Evolutionary conservation across 1,140 invertebrate species (phyloP).

Genomic region (Propsilocerus akamusi): DNA sequence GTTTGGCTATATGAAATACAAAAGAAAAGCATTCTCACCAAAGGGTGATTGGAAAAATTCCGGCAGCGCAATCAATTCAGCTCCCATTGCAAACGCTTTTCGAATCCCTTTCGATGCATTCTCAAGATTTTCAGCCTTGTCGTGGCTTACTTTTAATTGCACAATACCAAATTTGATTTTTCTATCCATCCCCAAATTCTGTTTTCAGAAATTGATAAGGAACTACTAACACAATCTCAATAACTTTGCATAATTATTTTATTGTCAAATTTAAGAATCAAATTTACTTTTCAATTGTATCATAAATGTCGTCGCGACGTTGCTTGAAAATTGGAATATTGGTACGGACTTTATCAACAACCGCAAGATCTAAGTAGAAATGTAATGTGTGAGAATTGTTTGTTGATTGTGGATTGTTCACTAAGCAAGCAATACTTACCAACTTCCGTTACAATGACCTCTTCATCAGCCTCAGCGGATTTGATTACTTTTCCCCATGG

Average conservation of each 20-base stretch:
- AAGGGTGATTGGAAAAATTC: conserved; percentile 94
- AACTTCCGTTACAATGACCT: conserved; percentile 55
- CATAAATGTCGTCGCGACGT: conserved; percentile 63
- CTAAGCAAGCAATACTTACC: conserved; percentile 22
- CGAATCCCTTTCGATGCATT: conserved; percentile 52
- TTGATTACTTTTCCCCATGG: conserved; percentile 73
- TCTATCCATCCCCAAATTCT: too few species aligned
- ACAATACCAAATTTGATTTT: too few species aligned
- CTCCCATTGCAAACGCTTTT: conserved; percentile 41
- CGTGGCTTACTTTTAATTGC: conserved; percentile 53
- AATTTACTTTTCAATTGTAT: conserved; percentile 26
- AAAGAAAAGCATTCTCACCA: too few species aligned
- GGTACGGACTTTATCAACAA: conserved; percentile 51
- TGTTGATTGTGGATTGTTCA: conserved; percentile 5
- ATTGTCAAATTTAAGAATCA: conserved; percentile 4
- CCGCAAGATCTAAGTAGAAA: conserved; percentile 41
- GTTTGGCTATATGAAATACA: background rate
- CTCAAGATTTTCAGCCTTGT: conserved; percentile 57
- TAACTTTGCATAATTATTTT: conserved; percentile 2
- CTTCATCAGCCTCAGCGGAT: conserved; percentile 48
- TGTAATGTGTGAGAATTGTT: background rate
- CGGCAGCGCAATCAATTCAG: conserved; percentile 71
- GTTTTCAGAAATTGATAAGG: background rate
- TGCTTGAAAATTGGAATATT: conserved; percentile 67
- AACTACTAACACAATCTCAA: background rate